Conservation (phyloP, 2,888 invertebrate species). For the Eupeodes luniger region DNA sequence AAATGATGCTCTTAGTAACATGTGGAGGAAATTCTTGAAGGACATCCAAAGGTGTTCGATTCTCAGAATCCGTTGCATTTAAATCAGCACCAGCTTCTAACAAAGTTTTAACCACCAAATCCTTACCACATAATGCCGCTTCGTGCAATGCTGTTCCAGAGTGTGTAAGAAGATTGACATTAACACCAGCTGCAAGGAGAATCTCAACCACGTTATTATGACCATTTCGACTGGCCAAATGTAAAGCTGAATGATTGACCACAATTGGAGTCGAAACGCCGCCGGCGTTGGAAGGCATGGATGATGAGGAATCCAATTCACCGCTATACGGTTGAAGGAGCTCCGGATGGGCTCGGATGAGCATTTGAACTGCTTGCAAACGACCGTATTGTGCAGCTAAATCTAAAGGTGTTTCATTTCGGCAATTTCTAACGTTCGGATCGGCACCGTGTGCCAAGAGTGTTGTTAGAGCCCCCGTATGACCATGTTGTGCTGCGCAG, state of each 20-base stretch:
- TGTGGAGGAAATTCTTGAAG: slow-evolving; percentile 95
- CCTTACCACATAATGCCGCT: slow-evolving; percentile 95
- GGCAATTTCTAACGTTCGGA: slow-evolving; percentile 93
- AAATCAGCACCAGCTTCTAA: slow-evolving; percentile 93
- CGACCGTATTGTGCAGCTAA: slow-evolving; percentile 95
- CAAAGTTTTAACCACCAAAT: slow-evolving; percentile 92
- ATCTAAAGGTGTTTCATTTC: slow-evolving; percentile 96
- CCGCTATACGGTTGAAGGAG: slow-evolving; percentile 89
- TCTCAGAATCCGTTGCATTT: slow-evolving; percentile 90
- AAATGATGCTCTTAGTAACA: slow-evolving; percentile 93
- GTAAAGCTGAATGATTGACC: slow-evolving; percentile 92
- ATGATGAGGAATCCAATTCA: slow-evolving; percentile 28
- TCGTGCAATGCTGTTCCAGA: slow-evolving; percentile 97
- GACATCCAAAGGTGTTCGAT: slow-evolving; percentile 94
- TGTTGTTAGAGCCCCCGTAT: slow-evolving; percentile 92
- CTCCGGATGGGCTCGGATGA: slow-evolving; percentile 93
- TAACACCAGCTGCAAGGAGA: slow-evolving; percentile 92
- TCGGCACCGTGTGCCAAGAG: slow-evolving; percentile 94
- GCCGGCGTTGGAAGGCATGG: background rate
- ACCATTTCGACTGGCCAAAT: slow-evolving; percentile 96
- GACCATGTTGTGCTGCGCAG: slow-evolving; percentile 96
- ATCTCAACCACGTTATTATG: slow-evolving; percentile 93
- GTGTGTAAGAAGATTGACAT: slow-evolving; percentile 93
- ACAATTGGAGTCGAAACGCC: background rate
- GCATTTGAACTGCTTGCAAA: slow-evolving; percentile 93